A percentile compares a stretch with the other conserved stretches of the same genome.
Conservation (phyloP, 2,888 invertebrate species). For the Lasioglossum malachurum region DNA sequence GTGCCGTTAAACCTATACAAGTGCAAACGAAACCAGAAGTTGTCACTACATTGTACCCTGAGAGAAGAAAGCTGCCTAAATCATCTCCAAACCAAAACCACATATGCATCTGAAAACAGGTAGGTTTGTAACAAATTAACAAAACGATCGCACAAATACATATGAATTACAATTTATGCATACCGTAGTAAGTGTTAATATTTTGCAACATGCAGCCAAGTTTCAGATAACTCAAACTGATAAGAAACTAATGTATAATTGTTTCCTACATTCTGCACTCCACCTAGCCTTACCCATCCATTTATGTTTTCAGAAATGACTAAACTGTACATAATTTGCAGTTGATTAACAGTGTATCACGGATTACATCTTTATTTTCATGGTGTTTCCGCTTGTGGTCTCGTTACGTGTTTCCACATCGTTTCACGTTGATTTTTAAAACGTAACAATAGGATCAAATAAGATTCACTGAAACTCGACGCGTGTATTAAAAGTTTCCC, state of each 20-base stretch:
- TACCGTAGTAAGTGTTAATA: conserved; percentile 36
- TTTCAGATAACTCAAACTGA: conserved; percentile 59
- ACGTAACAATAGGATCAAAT: neutral
- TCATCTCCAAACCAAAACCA: conserved; percentile 89
- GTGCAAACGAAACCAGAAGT: conserved; percentile 86
- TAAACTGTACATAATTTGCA: conserved; percentile 45
- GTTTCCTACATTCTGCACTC: conserved; percentile 30
- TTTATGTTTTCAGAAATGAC: conserved; percentile 39
- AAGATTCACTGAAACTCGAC: neutral
- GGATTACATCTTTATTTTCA: conserved; percentile 1
- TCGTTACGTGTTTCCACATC: neutral
- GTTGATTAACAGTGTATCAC: conserved; percentile 6
- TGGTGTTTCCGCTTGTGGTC: neutral
- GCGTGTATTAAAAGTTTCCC: neutral
- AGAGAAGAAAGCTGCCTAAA: conserved; percentile 88
- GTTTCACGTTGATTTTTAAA: neutral
- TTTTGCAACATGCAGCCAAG: conserved; percentile 1
- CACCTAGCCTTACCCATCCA: conserved; percentile 70
- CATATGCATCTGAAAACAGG: conserved; percentile 87
- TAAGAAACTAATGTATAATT: conserved; percentile 57
- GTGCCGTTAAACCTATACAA: conserved; percentile 87
- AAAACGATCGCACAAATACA: neutral
- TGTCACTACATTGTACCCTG: conserved; percentile 86
- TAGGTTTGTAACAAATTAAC: neutral
- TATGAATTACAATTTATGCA: conserved; percentile 8